Evolutionary conservation across 53 echinoderm and acorn worm genomes (phyloP).

Genomic region (Arbacia lixula): DNA sequence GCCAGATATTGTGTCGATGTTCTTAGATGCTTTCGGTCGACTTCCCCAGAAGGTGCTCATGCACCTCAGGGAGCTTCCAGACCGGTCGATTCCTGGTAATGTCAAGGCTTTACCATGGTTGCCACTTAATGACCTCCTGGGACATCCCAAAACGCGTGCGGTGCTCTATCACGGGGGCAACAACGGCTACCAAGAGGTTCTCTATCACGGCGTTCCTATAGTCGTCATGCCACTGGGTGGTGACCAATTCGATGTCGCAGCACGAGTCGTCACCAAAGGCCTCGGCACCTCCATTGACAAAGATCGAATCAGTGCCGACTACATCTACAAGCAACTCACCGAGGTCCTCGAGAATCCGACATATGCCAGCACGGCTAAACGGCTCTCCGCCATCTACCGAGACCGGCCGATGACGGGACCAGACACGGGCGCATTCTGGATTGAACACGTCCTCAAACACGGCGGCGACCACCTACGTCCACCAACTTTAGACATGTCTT

Average conservation of each 20-base stretch:
- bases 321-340: conserved; percentile 12
- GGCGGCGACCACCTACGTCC: neutral
- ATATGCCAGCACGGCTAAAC: neutral
- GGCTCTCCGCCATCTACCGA: conserved; percentile 22
- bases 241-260: neutral
- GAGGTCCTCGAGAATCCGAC: conserved; percentile 1
- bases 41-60: conserved; percentile 34
- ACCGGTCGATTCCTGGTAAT: neutral
- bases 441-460: conserved; percentile 34
- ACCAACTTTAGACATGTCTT: conserved; percentile 1
- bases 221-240: too few relatives aligned
- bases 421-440: conserved; percentile 21
- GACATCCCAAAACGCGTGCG: too few relatives aligned
- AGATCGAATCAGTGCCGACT: neutral
- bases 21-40: neutral
- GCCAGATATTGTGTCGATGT: neutral
- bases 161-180: neutral
- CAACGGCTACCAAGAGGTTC: neutral
- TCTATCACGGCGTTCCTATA: neutral
- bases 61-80: neutral
- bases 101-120: conserved; percentile 12
- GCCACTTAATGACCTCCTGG: too few relatives aligned
- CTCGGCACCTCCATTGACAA: conserved; percentile 1
- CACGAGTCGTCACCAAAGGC: neutral
- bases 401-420: conserved; percentile 18